Evolutionary conservation across 2,797 vertebrate species (phyloP).

Genomic region (Pangasius larnaudii): DNA sequence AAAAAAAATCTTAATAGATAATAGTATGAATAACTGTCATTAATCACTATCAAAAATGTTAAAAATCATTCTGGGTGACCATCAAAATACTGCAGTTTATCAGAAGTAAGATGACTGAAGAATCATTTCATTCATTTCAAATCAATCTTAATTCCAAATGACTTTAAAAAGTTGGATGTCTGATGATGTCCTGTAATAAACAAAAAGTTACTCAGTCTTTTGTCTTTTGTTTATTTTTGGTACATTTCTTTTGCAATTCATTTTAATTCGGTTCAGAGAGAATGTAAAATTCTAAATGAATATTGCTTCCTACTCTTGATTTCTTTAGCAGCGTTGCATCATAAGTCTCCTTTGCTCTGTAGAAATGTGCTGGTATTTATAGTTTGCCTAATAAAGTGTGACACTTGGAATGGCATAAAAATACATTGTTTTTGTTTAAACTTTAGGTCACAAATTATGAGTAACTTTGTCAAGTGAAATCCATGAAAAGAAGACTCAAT

Average conservation of each 20-base stretch:
- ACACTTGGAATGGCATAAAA: neutral
- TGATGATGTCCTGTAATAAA: no score
- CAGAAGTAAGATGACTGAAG: no score
- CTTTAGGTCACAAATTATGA: neutral
- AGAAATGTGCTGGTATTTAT: neutral
- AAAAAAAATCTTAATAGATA: neutral
- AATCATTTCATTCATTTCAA: neutral
- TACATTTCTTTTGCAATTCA: neutral
- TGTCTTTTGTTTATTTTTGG: no score
- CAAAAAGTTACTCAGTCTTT: no score
- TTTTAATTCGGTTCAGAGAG: neutral
- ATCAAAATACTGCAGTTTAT: no score
- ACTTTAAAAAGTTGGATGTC: neutral
- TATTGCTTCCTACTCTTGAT: neutral
- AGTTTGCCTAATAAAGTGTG: neutral
- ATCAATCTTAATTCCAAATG: neutral
- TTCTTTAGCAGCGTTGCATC: neutral
- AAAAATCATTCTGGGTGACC: no score
- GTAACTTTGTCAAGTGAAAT: neutral
- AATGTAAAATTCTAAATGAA: neutral
- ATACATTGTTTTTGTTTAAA: neutral
- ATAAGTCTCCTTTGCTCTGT: neutral
- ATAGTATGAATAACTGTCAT: neutral
- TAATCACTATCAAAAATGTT: neutral
- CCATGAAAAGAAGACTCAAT: neutral